Evolutionary conservation across 2,797 vertebrate species (phyloP), one percentile per base, ranked within the genome.

Genomic region (Liparis tanakae): DNA sequence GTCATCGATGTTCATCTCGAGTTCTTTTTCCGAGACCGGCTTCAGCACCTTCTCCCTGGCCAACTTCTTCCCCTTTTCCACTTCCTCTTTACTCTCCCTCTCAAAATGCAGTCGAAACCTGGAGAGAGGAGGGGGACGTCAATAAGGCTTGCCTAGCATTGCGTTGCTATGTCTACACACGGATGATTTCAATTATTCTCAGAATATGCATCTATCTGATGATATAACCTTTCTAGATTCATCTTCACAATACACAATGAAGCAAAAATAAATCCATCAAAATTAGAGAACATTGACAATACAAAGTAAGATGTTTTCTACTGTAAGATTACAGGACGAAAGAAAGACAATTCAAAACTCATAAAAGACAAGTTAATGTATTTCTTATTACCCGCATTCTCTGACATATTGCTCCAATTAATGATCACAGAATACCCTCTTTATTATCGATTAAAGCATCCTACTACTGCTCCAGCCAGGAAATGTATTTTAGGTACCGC

Each of bases 101-200:
- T 96, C 96, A 89, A 97, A 96, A 85, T 98, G 97, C 63, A 98
- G 87, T 62, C 95, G 95, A 76, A 95, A 99, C 88, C 97, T 97
- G 74, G 62, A 39, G 13, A 58, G 20, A 58, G 22, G 30, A 54
- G 53, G 9, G 2, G 9, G 57, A 12, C 3, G 6, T 57, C 18
- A 57, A 14, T 20, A 51, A 15, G 3, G 3, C 8, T 37, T 12
- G 2, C 9, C 13, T 18, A 8, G 5, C 3, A 61, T 7, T 36
- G 5, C 7, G 4, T 50, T 5, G 6, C 1, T 54, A 17, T 18
- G 10, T n/a, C 3, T 54, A 57, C 50, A 48, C 20, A 33, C 0
- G 4, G 1, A 58, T 12, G 1, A 67, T 18, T 64, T 5, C 18
- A 13, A 37, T 54, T 0, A 43, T 56, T 36, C 22, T 15, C 0